These are phyloP conservation scores for Buathra laborator DNA, from an alignment of 2,888 invertebrate genomes.

Conservation along the genomic window DNA sequence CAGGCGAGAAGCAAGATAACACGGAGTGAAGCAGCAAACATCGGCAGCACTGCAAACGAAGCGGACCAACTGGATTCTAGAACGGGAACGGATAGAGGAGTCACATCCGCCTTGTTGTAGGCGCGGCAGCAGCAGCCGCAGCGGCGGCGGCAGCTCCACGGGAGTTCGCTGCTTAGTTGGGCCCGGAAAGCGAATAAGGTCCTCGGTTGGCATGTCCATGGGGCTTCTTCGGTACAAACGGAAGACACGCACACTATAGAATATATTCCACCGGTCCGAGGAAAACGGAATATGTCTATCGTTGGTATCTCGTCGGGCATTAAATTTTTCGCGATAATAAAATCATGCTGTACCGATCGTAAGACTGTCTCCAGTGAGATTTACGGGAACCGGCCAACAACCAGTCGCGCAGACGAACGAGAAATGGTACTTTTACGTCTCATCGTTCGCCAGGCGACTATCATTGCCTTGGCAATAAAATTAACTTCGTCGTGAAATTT, in stretches of 20 bases:
- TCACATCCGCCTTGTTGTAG: slow-evolving; percentile 78
- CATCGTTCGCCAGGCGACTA: slow-evolving; percentile 7
- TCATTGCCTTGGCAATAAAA: slow-evolving; percentile 2
- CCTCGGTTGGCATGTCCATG: neutral
- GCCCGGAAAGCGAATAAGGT: slow-evolving; percentile 64
- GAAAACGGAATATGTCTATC: slow-evolving; percentile 54
- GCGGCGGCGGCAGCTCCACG: slow-evolving; percentile 52
- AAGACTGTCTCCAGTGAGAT: slow-evolving; percentile 60
- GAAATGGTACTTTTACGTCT: slow-evolving; percentile 58
- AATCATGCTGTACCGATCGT: slow-evolving; percentile 60
- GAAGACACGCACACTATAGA: slow-evolving; percentile 30
- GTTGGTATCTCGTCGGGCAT: slow-evolving; percentile 47
- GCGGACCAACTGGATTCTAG: slow-evolving; percentile 77
- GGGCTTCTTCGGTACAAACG: neutral
- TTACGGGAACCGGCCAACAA: slow-evolving; percentile 53
- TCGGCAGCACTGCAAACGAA: slow-evolving; percentile 40
- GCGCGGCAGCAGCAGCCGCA: slow-evolving; percentile 69
- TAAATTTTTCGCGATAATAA: slow-evolving; percentile 67
- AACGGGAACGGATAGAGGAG: slow-evolving; percentile 80
- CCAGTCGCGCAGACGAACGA: slow-evolving; percentile 29
- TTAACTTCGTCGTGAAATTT: slow-evolving; percentile 31
- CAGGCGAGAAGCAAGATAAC: slow-evolving; percentile 39
- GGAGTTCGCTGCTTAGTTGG: slow-evolving; percentile 65
- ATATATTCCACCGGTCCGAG: slow-evolving; percentile 6
- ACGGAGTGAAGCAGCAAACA: slow-evolving; percentile 19